phyloP scores from a whole-genome alignment of 2,113 vertebrate genomes.

The Bos javanicus region DNA sequence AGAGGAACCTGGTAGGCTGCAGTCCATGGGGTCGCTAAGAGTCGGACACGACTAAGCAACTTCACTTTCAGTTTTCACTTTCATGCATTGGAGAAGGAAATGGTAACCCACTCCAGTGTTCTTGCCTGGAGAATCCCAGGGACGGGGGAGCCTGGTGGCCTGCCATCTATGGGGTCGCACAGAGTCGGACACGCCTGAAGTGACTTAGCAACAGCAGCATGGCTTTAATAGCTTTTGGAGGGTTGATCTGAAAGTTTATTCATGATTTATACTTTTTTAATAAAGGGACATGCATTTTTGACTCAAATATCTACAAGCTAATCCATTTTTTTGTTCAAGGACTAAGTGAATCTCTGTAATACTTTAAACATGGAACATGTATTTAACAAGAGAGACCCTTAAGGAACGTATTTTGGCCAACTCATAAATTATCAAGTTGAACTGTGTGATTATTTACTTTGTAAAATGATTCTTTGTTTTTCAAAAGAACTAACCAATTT shows the following conservation, averaged over 20 bases:
- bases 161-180: too few relatives aligned
- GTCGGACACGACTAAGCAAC: too few relatives aligned
- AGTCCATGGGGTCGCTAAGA: too few relatives aligned
- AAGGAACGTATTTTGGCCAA: not conserved
- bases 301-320: not conserved
- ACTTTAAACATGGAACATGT: not conserved
- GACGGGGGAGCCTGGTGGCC: too few relatives aligned
- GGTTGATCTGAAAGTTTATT: not conserved
- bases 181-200: too few relatives aligned
- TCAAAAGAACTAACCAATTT: not conserved
- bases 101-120: too few relatives aligned
- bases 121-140: too few relatives aligned
- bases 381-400: not conserved
- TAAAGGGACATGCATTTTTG: not conserved
- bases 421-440: not conserved
- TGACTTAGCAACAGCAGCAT: too few relatives aligned
- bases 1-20: too few relatives aligned
- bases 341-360: not conserved
- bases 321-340: not conserved
- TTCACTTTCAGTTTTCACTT: too few relatives aligned
- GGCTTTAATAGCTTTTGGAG: not conserved
- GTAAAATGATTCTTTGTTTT: not conserved
- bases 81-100: too few relatives aligned
- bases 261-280: not conserved
- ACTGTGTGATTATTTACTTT: not conserved